Evolutionary conservation across 2,113 vertebrate genomes (phyloP).

Genomic region (Porphyrio hochstetteri): DNA sequence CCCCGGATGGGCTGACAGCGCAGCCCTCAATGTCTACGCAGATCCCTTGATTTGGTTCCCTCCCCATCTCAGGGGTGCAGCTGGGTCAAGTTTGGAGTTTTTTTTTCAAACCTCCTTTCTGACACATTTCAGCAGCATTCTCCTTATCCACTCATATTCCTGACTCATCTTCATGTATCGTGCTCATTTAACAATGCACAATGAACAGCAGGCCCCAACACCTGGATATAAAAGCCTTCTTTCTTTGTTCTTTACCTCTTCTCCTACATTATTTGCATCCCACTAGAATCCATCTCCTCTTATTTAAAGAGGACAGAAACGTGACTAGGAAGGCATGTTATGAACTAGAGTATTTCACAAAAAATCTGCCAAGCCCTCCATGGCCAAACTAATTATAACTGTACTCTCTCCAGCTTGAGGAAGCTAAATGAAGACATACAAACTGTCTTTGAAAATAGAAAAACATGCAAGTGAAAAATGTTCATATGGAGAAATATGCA

Average conservation of each 20-base stretch:
- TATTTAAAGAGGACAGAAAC: conserved; percentile 53
- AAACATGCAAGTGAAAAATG: conserved; percentile 23
- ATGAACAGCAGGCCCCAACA: neutral
- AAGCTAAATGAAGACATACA: conserved; percentile 51
- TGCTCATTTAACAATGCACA: neutral
- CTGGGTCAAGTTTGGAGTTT: neutral
- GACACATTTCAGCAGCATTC: neutral
- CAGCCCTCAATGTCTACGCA: neutral
- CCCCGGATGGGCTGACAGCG: neutral
- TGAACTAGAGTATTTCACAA: conserved; percentile 29
- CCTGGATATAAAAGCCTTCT: neutral
- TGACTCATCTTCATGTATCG: neutral
- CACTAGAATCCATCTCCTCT: conserved; percentile 31
- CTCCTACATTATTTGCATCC: neutral
- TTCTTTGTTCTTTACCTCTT: neutral
- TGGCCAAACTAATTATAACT: conserved; percentile 49
- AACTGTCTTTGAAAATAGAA: conserved; percentile 53
- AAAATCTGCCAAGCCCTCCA: conserved; percentile 19
- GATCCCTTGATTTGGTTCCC: neutral
- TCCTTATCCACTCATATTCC: neutral
- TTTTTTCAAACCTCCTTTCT: neutral
- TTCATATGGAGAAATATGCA: conserved; percentile 51
- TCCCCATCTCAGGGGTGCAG: neutral
- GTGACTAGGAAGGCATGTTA: conserved; percentile 57
- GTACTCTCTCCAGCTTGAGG: conserved; percentile 36